phyloP scores from a whole-genome alignment of 2,113 vertebrate genomes.

The Ammodramus savannarum region DNA sequence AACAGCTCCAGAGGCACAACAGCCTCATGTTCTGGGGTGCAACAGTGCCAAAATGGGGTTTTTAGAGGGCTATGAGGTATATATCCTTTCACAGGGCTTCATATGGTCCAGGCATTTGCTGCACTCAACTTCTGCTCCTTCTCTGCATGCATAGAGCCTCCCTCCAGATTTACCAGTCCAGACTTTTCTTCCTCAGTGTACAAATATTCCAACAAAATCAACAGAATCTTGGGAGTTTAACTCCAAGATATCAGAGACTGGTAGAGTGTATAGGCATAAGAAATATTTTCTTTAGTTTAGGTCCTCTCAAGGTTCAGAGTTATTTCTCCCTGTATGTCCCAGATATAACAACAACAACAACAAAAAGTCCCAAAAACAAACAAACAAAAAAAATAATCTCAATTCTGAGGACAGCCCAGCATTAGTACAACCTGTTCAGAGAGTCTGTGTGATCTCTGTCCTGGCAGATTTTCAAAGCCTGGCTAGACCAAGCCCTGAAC shows the following conservation, averaged over 20 bases:
- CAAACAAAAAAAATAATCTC: not conserved
- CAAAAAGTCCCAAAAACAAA: too few relatives aligned
- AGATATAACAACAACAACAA: not conserved
- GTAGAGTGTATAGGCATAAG: not conserved
- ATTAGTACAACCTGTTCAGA: not conserved
- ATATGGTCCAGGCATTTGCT: not conserved
- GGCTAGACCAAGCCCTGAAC: not conserved
- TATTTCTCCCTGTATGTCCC: not conserved
- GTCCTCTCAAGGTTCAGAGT: not conserved
- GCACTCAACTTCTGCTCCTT: not conserved
- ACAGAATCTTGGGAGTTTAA: not conserved
- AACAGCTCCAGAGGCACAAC: not conserved
- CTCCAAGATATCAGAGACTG: not conserved
- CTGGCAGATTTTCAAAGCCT: not conserved
- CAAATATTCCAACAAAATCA: not conserved
- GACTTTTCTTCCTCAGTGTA: not conserved
- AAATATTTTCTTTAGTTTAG: not conserved
- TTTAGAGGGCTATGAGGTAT: not conserved
- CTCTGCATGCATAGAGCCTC: not conserved
- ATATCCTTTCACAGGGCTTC: not conserved
- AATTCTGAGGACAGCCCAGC: not conserved
- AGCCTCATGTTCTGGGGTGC: not conserved
- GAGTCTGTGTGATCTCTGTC: not conserved
- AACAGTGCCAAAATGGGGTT: not conserved
- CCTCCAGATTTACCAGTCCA: not conserved